Evolutionary conservation across 2,797 vertebrate species (phyloP).

Genomic region (Microchirus variegatus): DNA sequence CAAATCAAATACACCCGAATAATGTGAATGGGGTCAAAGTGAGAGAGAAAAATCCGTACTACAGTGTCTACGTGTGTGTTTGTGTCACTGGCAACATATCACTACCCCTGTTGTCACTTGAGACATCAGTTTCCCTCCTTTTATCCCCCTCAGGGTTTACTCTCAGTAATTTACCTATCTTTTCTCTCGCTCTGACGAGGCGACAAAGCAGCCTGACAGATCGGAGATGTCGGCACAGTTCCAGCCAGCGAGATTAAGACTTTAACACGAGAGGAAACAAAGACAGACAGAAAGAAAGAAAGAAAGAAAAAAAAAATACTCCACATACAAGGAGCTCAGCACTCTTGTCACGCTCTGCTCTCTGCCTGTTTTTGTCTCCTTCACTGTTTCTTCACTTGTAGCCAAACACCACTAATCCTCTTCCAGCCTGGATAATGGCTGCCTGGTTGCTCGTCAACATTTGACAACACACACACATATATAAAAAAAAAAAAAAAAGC

Average conservation of each 20-base stretch:
- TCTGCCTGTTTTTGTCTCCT: constrained; percentile 34
- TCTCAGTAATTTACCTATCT: constrained; percentile 48
- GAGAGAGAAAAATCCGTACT: no score
- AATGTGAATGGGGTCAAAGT: no score
- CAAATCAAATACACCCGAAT: no score
- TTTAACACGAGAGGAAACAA: constrained; percentile 50
- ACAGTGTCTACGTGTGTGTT: constrained; percentile 15
- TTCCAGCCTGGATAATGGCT: constrained; percentile 35
- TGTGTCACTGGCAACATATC: constrained; percentile 49
- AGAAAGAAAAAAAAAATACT: not conserved
- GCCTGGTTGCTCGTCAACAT: constrained; percentile 39
- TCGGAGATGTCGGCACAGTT: constrained; percentile 58
- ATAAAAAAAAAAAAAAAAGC: constrained; percentile 25
- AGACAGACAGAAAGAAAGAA: constrained; percentile 1
- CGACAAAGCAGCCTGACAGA: constrained; percentile 64
- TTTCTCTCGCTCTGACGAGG: constrained; percentile 52
- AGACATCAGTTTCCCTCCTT: constrained; percentile 36
- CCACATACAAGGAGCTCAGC: constrained; percentile 25
- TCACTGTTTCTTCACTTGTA: constrained; percentile 48
- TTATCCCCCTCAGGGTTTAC: constrained; percentile 45
- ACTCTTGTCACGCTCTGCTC: constrained; percentile 56
- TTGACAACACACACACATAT: constrained; percentile 28
- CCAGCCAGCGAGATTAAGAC: constrained; percentile 58
- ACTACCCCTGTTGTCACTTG: constrained; percentile 47
- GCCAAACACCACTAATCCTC: constrained; percentile 59